Percentiles rank a stretch among this genome's conserved stretches.
Evolutionary conservation across 2,113 vertebrate species (phyloP).

Genomic region (Chionodraco myersi): DNA sequence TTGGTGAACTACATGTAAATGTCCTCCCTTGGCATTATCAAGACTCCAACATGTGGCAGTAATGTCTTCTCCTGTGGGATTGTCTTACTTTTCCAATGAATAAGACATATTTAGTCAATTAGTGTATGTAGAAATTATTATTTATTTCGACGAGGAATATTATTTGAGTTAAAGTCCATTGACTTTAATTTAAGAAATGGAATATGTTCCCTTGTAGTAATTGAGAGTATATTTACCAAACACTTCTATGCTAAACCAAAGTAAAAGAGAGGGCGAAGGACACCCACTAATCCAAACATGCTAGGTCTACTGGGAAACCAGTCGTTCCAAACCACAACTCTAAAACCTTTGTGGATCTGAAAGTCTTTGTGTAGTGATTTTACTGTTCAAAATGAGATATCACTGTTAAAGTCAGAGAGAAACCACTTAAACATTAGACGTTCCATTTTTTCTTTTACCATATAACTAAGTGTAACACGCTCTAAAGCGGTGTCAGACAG

Average conservation of each 20-base stretch:
- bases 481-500: conserved; percentile 62
- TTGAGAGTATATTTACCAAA: conserved; percentile 1
- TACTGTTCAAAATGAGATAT: conserved; percentile 23
- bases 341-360: conserved; percentile 11
- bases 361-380: background rate
- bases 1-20: background rate
- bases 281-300: conserved; percentile 23
- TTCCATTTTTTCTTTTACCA: conserved; percentile 31
- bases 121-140: conserved; percentile 38
- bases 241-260: conserved; percentile 37
- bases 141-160: conserved; percentile 53
- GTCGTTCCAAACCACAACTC: background rate
- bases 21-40: background rate
- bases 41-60: conserved; percentile 13
- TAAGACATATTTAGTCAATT: conserved; percentile 29
- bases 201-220: background rate
- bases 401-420: conserved; percentile 35
- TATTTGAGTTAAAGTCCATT: conserved; percentile 24
- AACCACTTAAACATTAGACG: conserved; percentile 44
- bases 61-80: background rate
- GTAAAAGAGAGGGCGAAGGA: conserved; percentile 3
- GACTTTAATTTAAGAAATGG: conserved; percentile 24
- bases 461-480: conserved; percentile 60
- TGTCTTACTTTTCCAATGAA: conserved; percentile 7
- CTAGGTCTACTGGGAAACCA: conserved; percentile 2